Evolutionary conservation across 2,797 vertebrate genomes (phyloP), one percentile per base, ranked within the genome.

Genomic region (Hydrophis major): DNA sequence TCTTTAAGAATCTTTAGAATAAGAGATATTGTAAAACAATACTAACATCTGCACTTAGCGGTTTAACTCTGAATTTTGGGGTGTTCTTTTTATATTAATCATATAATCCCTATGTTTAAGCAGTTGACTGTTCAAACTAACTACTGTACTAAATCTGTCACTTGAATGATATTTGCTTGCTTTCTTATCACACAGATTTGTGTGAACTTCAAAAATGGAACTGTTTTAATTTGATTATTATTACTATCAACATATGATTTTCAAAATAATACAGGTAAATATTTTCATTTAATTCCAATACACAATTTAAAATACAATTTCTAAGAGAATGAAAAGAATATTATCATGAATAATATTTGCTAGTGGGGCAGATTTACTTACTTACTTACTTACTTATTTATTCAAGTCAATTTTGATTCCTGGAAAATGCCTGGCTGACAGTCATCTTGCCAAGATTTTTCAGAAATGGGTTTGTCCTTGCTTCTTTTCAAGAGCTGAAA

Each of bases 21-120:
- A 37, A 42, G 6, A 20, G 18, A 74, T 20, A 74, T 32, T 37
- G 18, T 16, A 37, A 42, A 78, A 18, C 74, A 78, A 10, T 78
- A 42, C 3, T 78, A 42, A 42, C 6, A 42, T 22, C 3, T 78
- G 74, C 18, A 22, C 32, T 92, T 96, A 94, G 89, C 93, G 90
- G 37, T 94, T 97, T 94, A 92, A 63, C 93, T 92, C 92, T 95
- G 92, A 56, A 11, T 91, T 96, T 97, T 97, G 95, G 42, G 90
- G 83, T 88, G 37, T 25, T 22, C 92, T 94, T 96, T 95, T 96
- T 96, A 95, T 93, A 95, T 89, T 96, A 97, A 97, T 92, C 93
- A 94, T 90, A 56, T 53, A 89, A 50, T 92, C 25, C 25, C 32
- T 63, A 93, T 13, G 28, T 92, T 55, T 86, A 47, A 89, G 59